Evolutionary conservation across 2,888 invertebrate species (phyloP).

Genomic region (Cantharis rustica): DNA sequence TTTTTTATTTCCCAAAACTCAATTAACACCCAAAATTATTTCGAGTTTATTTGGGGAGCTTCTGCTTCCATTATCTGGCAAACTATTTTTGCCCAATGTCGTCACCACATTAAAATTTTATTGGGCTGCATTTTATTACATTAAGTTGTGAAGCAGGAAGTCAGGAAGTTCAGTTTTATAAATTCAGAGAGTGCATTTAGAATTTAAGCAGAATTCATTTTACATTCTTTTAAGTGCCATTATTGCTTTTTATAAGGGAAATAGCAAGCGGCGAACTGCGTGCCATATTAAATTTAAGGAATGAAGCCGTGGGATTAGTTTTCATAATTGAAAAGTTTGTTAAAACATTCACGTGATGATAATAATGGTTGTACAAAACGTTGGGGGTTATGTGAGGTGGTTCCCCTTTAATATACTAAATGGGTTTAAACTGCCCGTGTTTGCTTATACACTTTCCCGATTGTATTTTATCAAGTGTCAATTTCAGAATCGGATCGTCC

Average conservation of each 20-base stretch:
- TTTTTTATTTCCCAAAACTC: background rate
- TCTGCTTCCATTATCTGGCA: background rate
- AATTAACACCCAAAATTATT: background rate
- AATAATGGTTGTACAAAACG: constrained; percentile 11
- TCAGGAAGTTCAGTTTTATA: constrained; percentile 26
- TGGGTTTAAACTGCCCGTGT: constrained; percentile 28
- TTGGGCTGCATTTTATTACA: background rate
- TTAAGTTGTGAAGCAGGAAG: constrained; percentile 5
- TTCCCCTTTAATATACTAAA: constrained; percentile 27
- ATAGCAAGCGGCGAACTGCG: constrained; percentile 26
- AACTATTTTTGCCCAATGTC: background rate
- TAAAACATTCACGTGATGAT: constrained; percentile 36
- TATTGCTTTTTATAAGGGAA: constrained; percentile 31
- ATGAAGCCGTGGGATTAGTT: constrained; percentile 37
- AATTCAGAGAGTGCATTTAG: constrained; percentile 26
- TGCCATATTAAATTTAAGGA: constrained; percentile 36
- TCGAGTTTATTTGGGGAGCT: background rate
- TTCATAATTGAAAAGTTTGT: constrained; percentile 42
- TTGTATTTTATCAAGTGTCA: constrained; percentile 27
- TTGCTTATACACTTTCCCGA: constrained; percentile 24
- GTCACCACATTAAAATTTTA: background rate
- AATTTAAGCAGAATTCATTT: constrained; percentile 26
- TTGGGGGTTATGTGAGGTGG: constrained; percentile 13
- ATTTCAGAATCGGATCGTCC: constrained; percentile 19
- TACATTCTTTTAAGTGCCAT: constrained; percentile 31